phyloP scores from a whole-genome alignment of 2,888 invertebrate genomes.

The Steinernema scapterisci region DNA sequence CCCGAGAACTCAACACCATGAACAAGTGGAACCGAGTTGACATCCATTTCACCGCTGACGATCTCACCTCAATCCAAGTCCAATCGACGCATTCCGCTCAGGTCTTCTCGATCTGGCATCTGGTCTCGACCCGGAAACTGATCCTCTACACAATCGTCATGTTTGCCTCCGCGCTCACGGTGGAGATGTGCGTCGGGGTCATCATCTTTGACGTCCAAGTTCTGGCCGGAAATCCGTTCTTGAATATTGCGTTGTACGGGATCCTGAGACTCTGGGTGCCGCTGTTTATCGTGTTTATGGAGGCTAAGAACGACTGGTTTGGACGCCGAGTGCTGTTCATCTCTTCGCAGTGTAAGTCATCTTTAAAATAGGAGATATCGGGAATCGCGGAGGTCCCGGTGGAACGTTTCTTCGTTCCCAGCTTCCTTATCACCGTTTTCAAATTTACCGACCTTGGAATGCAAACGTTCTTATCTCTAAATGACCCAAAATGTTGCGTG shows the following conservation, averaged over 20 bases:
- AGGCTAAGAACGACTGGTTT: conserved; percentile 40
- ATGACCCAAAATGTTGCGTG: too few species aligned
- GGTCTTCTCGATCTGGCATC: conserved; percentile 45
- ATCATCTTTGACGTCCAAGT: conserved; percentile 51
- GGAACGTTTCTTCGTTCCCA: too few species aligned
- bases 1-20: conserved; percentile 41
- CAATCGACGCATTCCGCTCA: conserved; percentile 32
- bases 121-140: conserved; percentile 44
- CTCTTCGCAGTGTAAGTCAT: conserved; percentile 42
- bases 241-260: conserved; percentile 52
- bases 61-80: conserved; percentile 42
- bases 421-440: too few species aligned
- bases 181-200: conserved; percentile 47
- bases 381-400: too few species aligned
- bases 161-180: conserved; percentile 47
- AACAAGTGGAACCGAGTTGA: conserved; percentile 41
- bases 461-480: too few species aligned
- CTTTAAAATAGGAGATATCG: too few species aligned
- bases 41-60: conserved; percentile 37
- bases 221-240: conserved; percentile 49
- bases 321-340: conserved; percentile 49
- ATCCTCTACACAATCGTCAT: conserved; percentile 49
- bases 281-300: conserved; percentile 47
- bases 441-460: too few species aligned
- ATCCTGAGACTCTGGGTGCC: conserved; percentile 50